Base-by-base conservation (phyloP, 2,888 invertebrate genomes). In the Ommatoiulus sabulosus region DNA sequence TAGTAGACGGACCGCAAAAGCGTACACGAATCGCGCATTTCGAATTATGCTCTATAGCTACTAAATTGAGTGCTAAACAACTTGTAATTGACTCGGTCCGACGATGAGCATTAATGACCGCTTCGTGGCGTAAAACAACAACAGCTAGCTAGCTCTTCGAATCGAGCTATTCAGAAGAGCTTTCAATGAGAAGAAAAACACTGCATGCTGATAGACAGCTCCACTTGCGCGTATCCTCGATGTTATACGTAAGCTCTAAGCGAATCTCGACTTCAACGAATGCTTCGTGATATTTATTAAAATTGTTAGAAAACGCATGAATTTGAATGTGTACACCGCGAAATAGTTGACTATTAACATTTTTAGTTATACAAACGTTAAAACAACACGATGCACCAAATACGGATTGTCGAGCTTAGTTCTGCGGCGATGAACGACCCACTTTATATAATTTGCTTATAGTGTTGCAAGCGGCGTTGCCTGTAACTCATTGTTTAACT, bases 71-170 rank as follows among this genome's bases (percentile, higher is more conserved):
- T 10, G 12, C 35, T 35, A 80, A 80, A 80, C 80, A 80, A 80
- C 24, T 35, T 12, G 15, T 80, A 80, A 80, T 80, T 80, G 35
- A 80, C 80, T 80, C 80, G 72, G 24, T 24, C 24, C 24, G 72
- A 72, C 24, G 52, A 12, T 63, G 63, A 72, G 72, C 80, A 15
- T 80, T 80, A 80, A 80, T 80, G 80, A 80, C 10, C 24, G 80
- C 12, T 80, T 80, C 35, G 4, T 12, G 35, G 35, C 80, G 35
- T 1, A 35, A 35, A 35, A 80, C 80, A 80, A 57, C 57, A n/a
- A 7, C 35, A 35, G 35, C 35, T 35, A 35, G 35, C 35, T 35
- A 35, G 35, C 35, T 35, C 35, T 35, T 35, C 35, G 35, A 35
- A 35, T 35, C 35, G 35, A 35, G 35, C 35, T 1, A 35, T 35